phyloP scores from a whole-genome alignment of 2,113 vertebrate genomes.

The Glaucomys volans region DNA sequence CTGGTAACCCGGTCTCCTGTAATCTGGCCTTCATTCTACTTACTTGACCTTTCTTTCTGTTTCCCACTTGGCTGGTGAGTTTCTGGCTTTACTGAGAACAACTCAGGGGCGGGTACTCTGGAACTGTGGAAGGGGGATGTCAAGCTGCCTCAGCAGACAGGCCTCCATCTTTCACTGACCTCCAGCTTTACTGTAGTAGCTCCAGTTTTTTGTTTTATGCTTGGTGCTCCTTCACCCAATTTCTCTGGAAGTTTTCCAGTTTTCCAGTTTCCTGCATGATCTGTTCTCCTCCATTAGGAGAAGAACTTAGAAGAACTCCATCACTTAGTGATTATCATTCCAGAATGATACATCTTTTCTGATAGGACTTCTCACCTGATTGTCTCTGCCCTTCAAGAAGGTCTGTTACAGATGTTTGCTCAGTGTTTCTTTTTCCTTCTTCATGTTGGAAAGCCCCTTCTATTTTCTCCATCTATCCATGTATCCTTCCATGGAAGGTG shows the following conservation, averaged over 20 bases:
- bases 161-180: accelerated
- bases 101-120: not conserved
- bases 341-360: not conserved
- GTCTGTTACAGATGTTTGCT: not conserved
- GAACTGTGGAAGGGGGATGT: not conserved
- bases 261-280: too few relatives aligned
- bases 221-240: not conserved
- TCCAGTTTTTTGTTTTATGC: not conserved
- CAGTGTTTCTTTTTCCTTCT: not conserved
- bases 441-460: not conserved
- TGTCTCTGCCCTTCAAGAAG: not conserved
- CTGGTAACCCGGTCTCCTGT: not conserved
- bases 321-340: not conserved
- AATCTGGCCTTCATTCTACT: not conserved
- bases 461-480: not conserved
- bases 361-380: not conserved
- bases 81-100: not conserved
- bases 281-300: too few relatives aligned
- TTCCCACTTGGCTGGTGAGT: not conserved
- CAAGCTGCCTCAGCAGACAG: not conserved
- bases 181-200: not conserved
- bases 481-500: too few relatives aligned
- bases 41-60: not conserved
- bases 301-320: too few relatives aligned
- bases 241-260: not conserved